Evolutionary conservation across 1,140 invertebrate genomes (phyloP).

Genomic region (Brachionus rotundiformis): DNA sequence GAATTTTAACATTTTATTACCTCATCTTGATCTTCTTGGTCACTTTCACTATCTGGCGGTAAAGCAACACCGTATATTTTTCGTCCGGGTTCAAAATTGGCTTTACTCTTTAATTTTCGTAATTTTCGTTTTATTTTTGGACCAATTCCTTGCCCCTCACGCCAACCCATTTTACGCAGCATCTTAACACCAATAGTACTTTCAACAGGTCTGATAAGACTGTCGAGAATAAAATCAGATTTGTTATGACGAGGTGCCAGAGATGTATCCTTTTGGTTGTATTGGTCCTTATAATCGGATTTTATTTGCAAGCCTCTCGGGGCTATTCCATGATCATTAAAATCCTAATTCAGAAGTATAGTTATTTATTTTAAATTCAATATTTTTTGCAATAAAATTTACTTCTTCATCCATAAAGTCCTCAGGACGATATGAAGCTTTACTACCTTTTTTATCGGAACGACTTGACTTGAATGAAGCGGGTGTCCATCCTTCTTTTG

Average conservation of each 20-base stretch:
- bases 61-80: conserved; percentile 38
- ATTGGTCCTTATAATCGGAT: conserved; percentile 40
- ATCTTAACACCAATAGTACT: conserved; percentile 77
- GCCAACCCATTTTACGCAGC: conserved; percentile 79
- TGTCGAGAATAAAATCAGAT: not conserved
- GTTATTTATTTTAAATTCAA: conserved; percentile 59
- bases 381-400: not conserved
- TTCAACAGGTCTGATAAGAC: conserved; percentile 7
- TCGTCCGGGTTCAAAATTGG: conserved; percentile 4
- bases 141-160: conserved; percentile 85
- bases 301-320: conserved; percentile 71
- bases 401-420: conserved; percentile 97
- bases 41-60: conserved; percentile 51
- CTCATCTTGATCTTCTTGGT: conserved; percentile 56
- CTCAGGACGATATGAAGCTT: conserved; percentile 66
- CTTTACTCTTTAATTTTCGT: conserved; percentile 28
- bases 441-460: conserved; percentile 66
- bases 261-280: conserved; percentile 8
- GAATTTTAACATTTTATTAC: no score
- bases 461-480: conserved; percentile 86
- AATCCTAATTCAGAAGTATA: conserved; percentile 68
- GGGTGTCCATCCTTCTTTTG: conserved; percentile 91
- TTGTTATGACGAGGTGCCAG: conserved; percentile 2
- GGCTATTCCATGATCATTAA: conserved; percentile 90
- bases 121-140: conserved; percentile 67